Evolutionary conservation across 1,140 invertebrate genomes (phyloP), one percentile per base, ranked within the genome.

Genomic region (Drosophila prosaltans): DNA sequence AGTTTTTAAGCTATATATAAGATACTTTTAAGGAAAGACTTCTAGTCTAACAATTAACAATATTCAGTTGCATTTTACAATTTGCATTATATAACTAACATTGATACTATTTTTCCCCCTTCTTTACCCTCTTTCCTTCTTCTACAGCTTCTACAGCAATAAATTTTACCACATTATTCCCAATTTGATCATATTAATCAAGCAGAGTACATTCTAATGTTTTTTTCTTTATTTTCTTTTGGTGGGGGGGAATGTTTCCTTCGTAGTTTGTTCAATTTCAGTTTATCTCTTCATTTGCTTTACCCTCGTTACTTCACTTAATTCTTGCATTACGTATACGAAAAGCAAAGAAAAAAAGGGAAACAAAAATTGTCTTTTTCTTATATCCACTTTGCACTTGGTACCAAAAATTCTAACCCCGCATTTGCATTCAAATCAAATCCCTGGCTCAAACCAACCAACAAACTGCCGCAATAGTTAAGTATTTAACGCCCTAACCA

Each of bases 391-490:
- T 51, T 51, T 51, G 45, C 45, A 51, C 21, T 26, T 51, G 24
- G 45, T 26, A 51, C 45, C 16, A 16, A 51, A 51, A 6, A 51
- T 51, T 51, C 45, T 51, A 51, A 51, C 45, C 45, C 21, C 45
- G 45, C 45, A 51, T 51, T 51, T 51, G 45, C 45, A 51, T 51
- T 51, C 45, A 26, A 26, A 51, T 51, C 45, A 51, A 51, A 51
- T 51, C 45, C 24, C 45, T 51, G 45, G 45, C 45, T 51, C 58
- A 60, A 60, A 64, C 61, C 72, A 51, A 26, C 72, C 70, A 68
- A 68, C 65, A 72, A 72, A 74, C 59, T 57, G 54, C 58, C 73
- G 74, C 73, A 69, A 70, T 77, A 77, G 74, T 77, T 77, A 77
- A 77, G 74, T 70, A 77, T 70, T 77, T 77, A 77, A 77, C 74